Conservation (phyloP, 2,888 invertebrate genomes). For the Brachypalpus laphriformis region DNA sequence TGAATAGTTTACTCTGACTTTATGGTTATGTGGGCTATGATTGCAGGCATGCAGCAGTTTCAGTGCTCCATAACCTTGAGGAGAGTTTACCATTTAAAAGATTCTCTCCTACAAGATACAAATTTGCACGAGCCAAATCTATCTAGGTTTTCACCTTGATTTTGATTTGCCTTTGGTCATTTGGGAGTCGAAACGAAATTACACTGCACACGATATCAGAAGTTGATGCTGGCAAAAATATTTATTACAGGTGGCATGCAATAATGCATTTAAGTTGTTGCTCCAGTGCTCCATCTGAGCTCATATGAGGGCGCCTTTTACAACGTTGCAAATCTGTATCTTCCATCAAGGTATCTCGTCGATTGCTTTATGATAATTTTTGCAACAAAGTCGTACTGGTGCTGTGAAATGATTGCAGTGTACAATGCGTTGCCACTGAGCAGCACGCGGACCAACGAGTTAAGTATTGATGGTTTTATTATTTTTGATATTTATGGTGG, state of each 20-base stretch:
- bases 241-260: slow-evolving; percentile 71
- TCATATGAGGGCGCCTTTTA: slow-evolving; percentile 38
- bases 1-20: neutral
- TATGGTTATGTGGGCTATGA: slow-evolving; percentile 2
- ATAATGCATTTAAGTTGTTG: slow-evolving; percentile 67
- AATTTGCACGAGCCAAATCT: slow-evolving; percentile 18
- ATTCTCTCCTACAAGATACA: neutral
- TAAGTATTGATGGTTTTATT: slow-evolving; percentile 58
- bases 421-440: slow-evolving; percentile 13
- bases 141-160: slow-evolving; percentile 60
- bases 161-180: slow-evolving; percentile 41
- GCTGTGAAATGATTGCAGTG: slow-evolving; percentile 25
- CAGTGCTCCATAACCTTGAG: slow-evolving; percentile 24
- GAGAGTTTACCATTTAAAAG: neutral
- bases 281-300: neutral
- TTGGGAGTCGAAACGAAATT: slow-evolving; percentile 43
- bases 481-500: slow-evolving; percentile 43
- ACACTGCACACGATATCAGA: slow-evolving; percentile 33
- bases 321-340: slow-evolving; percentile 17
- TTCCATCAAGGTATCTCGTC: slow-evolving; percentile 35
- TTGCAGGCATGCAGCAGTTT: neutral
- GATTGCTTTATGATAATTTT: slow-evolving; percentile 63
- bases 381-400: slow-evolving; percentile 50
- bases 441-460: neutral
- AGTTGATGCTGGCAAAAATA: slow-evolving; percentile 14